These are phyloP conservation scores for Panulirus ornatus DNA, from an alignment of 1,140 invertebrate species.

Conservation along the genomic window DNA sequence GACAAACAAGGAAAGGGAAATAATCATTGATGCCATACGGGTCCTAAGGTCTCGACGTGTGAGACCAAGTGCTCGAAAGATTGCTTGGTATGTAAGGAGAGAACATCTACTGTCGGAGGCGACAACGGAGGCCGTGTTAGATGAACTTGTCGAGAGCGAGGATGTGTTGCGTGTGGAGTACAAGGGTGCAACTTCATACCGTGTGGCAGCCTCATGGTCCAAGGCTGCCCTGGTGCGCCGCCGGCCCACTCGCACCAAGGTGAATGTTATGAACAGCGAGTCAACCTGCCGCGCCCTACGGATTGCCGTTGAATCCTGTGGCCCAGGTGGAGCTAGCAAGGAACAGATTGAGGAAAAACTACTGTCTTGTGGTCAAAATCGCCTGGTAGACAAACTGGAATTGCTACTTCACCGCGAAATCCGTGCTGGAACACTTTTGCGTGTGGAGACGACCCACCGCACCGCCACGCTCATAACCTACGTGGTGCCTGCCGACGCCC, in stretches of 20 bases:
- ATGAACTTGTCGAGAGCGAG: slow-evolving; percentile 69
- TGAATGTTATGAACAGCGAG: slow-evolving; percentile 63
- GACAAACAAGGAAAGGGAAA: slow-evolving; percentile 68
- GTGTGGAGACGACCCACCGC: slow-evolving; percentile 67
- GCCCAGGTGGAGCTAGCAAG: slow-evolving; percentile 60
- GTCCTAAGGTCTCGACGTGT: slow-evolving; percentile 73
- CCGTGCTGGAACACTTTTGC: slow-evolving; percentile 63
- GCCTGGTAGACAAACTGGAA: slow-evolving; percentile 60
- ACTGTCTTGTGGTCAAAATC: slow-evolving; percentile 13
- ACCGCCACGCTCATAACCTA: slow-evolving; percentile 66
- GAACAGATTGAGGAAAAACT: slow-evolving; percentile 64
- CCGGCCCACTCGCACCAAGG: slow-evolving; percentile 57
- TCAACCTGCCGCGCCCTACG: slow-evolving; percentile 55
- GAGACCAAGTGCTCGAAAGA: slow-evolving; percentile 73
- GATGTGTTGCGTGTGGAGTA: slow-evolving; percentile 73
- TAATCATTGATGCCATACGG: slow-evolving; percentile 72
- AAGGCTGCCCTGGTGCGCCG: slow-evolving; percentile 55
- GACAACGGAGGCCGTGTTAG: slow-evolving; percentile 68
- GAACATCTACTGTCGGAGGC: slow-evolving; percentile 70
- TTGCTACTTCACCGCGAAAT: slow-evolving; percentile 65
- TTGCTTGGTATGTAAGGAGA: slow-evolving; percentile 72
- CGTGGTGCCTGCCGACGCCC: slow-evolving; percentile 61
- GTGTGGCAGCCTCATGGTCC: slow-evolving; percentile 67
- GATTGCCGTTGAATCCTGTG: slow-evolving; percentile 61
- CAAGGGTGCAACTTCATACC: slow-evolving; percentile 72